These are phyloP conservation scores for Antrozous pallidus DNA, from an alignment of 2,797 vertebrate species.

Conservation along the genomic window DNA sequence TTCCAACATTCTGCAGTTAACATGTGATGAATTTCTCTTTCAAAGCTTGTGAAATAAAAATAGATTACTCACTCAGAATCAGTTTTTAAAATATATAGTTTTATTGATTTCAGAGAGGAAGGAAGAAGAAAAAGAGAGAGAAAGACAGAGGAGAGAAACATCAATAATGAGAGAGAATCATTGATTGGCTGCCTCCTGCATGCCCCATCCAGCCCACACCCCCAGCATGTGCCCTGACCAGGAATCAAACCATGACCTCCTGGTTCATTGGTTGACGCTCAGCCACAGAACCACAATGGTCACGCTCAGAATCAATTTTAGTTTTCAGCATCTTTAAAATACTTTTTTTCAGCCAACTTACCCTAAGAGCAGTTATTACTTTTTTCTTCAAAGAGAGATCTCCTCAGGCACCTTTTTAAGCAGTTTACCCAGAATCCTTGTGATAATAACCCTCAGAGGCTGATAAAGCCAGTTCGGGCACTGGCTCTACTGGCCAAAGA, in stretches of 20 bases:
- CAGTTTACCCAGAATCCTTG: background rate
- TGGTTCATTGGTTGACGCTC: no score
- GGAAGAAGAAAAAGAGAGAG: no score
- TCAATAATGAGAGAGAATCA: no score
- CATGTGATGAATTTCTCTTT: background rate
- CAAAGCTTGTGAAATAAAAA: slow-evolving; percentile 31
- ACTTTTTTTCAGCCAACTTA: slow-evolving; percentile 9
- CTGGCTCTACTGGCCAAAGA: background rate
- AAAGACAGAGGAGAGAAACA: no score
- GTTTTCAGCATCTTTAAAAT: slow-evolving; percentile 26
- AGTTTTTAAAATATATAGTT: background rate
- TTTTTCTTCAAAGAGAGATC: background rate
- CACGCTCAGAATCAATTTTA: background rate
- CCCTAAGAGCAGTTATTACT: background rate
- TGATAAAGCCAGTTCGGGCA: background rate
- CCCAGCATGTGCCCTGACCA: no score
- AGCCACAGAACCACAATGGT: no score
- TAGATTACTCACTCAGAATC: background rate
- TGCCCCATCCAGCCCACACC: no score
- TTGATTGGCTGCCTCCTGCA: no score
- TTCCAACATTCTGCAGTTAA: background rate
- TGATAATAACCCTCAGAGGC: background rate
- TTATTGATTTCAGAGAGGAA: no score
- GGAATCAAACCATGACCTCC: no score
- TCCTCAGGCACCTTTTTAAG: slow-evolving; percentile 2